Evolutionary conservation across 2,888 invertebrate genomes (phyloP).

Genomic region (Notocelia uddmanniana): DNA sequence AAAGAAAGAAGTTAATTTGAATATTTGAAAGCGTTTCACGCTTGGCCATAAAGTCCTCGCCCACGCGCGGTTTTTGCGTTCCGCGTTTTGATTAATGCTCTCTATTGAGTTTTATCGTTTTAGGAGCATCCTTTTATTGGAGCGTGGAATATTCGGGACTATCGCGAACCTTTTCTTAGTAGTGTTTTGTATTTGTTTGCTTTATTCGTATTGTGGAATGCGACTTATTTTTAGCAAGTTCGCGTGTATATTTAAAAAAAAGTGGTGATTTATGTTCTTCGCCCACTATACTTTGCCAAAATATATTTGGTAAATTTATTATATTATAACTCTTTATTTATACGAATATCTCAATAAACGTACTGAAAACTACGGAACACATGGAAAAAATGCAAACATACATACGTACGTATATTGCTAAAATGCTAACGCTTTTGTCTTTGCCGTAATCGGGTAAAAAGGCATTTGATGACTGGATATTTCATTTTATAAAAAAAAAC

Average conservation of each 20-base stretch:
- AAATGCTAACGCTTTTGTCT: no score
- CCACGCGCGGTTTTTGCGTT: constrained; percentile 76
- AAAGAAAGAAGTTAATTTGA: background rate
- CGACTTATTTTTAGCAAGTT: constrained; percentile 8
- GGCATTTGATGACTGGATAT: no score
- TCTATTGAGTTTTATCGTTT: constrained; percentile 72
- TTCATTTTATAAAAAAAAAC: no score
- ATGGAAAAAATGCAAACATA: no score
- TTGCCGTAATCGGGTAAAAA: no score
- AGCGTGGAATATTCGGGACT: constrained; percentile 56
- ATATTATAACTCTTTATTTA: no score
- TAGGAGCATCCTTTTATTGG: constrained; percentile 68
- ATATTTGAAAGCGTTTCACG: constrained; percentile 2
- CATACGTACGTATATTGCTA: no score
- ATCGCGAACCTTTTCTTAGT: constrained; percentile 46
- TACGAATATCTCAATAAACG: no score
- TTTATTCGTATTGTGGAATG: constrained; percentile 25
- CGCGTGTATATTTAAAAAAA: background rate
- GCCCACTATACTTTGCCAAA: no score
- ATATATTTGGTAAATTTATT: no score
- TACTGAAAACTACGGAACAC: no score
- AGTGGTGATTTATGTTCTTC: background rate
- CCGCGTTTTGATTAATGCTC: constrained; percentile 77
- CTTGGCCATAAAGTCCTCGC: constrained; percentile 56
- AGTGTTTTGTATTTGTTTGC: constrained; percentile 39